Evolutionary conservation across 2,113 vertebrate genomes (phyloP).

Genomic region (Chlorodrepanis virens): DNA sequence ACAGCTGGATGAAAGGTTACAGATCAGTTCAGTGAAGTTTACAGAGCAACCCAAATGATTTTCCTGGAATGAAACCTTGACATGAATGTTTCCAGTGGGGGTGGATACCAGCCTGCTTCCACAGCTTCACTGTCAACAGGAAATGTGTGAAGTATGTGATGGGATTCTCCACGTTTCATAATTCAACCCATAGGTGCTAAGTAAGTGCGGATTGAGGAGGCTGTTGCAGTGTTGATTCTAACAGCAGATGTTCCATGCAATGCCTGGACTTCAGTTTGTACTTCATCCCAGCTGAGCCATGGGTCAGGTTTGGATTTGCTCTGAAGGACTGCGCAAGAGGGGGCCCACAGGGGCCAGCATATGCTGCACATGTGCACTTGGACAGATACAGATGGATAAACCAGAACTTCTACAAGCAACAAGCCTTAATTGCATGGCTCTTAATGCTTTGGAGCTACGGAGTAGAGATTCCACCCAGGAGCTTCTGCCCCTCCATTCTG

Average conservation of each 20-base stretch:
- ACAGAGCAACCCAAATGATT: not conserved
- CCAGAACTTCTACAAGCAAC: not conserved
- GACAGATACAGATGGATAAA: not conserved
- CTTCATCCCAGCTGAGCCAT: not conserved
- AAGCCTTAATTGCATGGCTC: not conserved
- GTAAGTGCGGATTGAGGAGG: not conserved
- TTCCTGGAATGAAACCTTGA: conserved; percentile 10
- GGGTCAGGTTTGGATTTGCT: not conserved
- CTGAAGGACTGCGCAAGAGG: not conserved
- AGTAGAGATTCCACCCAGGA: not conserved
- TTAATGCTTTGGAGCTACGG: not conserved
- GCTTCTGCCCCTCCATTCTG: not conserved
- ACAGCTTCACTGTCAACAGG: not conserved
- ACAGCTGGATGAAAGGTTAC: not conserved
- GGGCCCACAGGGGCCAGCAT: not conserved
- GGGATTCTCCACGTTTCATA: not conserved
- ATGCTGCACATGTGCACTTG: not conserved
- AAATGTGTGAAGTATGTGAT: not conserved
- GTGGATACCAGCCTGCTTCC: conserved; percentile 22
- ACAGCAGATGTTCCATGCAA: not conserved
- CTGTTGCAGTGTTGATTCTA: not conserved
- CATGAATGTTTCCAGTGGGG: not conserved
- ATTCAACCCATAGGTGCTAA: not conserved
- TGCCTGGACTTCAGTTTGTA: not conserved
- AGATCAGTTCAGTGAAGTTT: not conserved